Base-by-base conservation (phyloP, 2,113 vertebrate genomes). In the cat (Felis catus) region DNA sequence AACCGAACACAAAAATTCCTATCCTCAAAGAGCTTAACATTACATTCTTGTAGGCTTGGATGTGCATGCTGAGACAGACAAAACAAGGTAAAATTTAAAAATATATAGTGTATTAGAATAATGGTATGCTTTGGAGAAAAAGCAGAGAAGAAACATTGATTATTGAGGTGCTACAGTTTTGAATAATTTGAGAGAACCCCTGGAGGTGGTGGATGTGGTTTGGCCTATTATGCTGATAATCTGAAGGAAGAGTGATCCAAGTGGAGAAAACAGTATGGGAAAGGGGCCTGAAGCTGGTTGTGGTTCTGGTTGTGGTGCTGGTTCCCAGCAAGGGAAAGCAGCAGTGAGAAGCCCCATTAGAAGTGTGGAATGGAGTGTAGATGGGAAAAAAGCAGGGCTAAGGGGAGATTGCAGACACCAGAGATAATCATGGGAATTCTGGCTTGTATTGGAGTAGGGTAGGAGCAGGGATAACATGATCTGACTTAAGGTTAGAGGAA, bases 1-100 rank as follows among this genome's bases (percentile, higher is more conserved):
- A 91, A 91, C 29, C n/a, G 45, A 89, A 76, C 48, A 88, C 41
- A 91, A 91, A 87, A 87, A 74, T 91, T 66, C 19, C 61, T 83
- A 19, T 58, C 39, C 18, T 91, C 27, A 61, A 81, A 94, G 66
- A 58, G 13, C 39, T 82, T 68, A 76, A 53, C 36, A 63, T 65
- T 68, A 86, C 36, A 85, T 74, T 96, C 36, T 81, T 89, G 23
- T 65, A 73, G 63, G 53, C 10, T 33, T 55, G 41, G 39, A 15
- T 80, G 31, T 66, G n/a, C 83, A 16, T 81, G 66, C 48, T 93
- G 55, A 78, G 70, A 70, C 25, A 73, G 39, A 80, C 12, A 63
- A 89, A 48, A 55, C 33, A 58, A 94, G 55, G 78, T 61, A 84
- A 92, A 55, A 63, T 79, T 48, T 41, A 74, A 80, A 65, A 41